Evolutionary conservation across 2,888 invertebrate genomes (phyloP).

Genomic region (Scaptomyza flava): DNA sequence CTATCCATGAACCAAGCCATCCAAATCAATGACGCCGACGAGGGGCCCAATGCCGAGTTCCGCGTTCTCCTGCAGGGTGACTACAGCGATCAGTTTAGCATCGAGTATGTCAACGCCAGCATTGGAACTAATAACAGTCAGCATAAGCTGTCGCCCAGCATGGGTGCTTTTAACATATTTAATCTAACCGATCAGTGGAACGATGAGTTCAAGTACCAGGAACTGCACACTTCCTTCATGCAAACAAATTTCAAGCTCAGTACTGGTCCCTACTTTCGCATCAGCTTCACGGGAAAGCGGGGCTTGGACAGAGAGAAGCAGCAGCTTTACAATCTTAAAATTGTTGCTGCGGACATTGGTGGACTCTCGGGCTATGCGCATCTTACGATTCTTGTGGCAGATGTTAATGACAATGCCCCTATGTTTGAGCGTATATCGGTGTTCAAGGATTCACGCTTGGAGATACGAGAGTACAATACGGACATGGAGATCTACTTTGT

Average conservation of each 20-base stretch:
- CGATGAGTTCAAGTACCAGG: conserved; percentile 82
- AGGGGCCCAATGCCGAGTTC: conserved; percentile 89
- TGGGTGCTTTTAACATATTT: conserved; percentile 79
- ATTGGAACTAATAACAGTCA: conserved; percentile 72
- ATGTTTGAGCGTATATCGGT: conserved; percentile 89
- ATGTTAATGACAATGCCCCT: conserved; percentile 93
- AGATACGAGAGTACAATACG: conserved; percentile 87
- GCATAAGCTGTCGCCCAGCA: conserved; percentile 77
- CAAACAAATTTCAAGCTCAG: conserved; percentile 78
- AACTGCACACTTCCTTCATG: conserved; percentile 82
- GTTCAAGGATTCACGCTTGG: conserved; percentile 88
- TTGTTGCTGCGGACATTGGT: conserved; percentile 91
- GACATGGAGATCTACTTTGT: conserved; percentile 85
- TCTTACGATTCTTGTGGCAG: conserved; percentile 89
- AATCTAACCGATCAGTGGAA: conserved; percentile 83
- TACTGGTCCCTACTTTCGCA: conserved; percentile 79
- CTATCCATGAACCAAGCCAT: conserved; percentile 89
- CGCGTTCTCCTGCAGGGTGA: conserved; percentile 90
- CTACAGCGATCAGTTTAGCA: conserved; percentile 89
- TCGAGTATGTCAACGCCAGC: conserved; percentile 86
- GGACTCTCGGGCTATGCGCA: conserved; percentile 90
- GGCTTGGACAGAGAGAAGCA: conserved; percentile 91
- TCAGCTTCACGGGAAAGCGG: conserved; percentile 81
- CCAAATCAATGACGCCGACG: conserved; percentile 90
- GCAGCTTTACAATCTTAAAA: conserved; percentile 88